A percentile compares a stretch with the other conserved stretches of the same genome.
Evolutionary conservation across 2,113 vertebrate species (phyloP).

Genomic region (Heterotilapia buettikoferi): DNA sequence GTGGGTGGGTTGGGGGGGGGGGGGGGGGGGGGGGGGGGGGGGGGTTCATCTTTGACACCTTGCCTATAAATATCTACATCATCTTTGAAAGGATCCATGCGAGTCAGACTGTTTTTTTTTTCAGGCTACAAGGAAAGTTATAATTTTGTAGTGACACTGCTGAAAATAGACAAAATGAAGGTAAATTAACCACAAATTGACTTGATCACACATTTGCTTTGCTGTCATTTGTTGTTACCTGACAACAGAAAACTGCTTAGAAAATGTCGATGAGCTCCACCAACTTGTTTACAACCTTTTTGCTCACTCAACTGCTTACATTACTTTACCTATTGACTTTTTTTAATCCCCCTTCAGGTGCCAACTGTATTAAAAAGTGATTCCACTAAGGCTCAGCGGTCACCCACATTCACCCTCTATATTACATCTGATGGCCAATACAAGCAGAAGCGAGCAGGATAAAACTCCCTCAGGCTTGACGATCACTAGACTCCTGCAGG

Average conservation of each 20-base stretch:
- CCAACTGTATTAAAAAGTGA: background rate
- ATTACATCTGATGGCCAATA: background rate
- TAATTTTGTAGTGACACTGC: background rate
- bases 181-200: background rate
- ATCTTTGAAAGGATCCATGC: background rate
- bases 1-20: too few relatives aligned
- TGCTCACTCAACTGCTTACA: background rate
- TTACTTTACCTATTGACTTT: background rate
- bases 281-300: background rate
- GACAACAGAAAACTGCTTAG: background rate
- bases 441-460: background rate
- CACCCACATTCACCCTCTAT: background rate
- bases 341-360: background rate
- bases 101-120: background rate
- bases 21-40: too few relatives aligned
- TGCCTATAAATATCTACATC: background rate
- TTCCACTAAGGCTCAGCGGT: background rate
- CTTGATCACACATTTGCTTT: background rate
- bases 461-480: slow-evolving; percentile 20
- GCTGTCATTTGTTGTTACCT: background rate
- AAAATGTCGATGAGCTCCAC: background rate
- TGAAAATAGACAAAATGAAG: background rate
- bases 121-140: background rate
- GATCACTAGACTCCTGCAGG: background rate
- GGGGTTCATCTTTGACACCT: background rate